These are phyloP conservation scores for Psylliodes chrysocephalus DNA, from an alignment of 2,888 invertebrate species.

Conservation along the genomic window DNA sequence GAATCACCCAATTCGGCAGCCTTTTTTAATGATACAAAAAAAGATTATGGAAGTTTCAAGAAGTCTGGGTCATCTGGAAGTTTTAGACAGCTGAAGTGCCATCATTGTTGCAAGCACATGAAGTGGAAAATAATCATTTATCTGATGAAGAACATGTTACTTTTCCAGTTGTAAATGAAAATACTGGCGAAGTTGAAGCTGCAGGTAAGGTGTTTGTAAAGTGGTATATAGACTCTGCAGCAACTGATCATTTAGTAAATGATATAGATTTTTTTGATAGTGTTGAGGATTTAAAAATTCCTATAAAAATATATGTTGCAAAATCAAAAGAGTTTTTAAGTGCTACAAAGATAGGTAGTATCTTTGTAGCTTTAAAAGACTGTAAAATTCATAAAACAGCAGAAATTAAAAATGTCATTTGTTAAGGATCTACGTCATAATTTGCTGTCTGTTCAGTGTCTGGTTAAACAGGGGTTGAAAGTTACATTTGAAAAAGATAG, in stretches of 20 bases:
- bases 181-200: not conserved
- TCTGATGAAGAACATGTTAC: slow-evolving; percentile 11
- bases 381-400: slow-evolving; percentile 5
- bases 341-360: slow-evolving; percentile 2
- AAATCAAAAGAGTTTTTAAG: slow-evolving; percentile 1
- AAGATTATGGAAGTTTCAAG: slow-evolving; percentile 3
- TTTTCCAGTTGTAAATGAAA: slow-evolving; percentile 1
- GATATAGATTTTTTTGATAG: not conserved
- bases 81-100: slow-evolving; percentile 4
- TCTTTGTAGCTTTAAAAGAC: not conserved
- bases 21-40: not conserved
- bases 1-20: not conserved
- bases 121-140: not conserved
- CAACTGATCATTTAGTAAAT: slow-evolving; percentile 10
- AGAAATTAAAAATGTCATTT: not conserved
- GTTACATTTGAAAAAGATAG: too few species aligned
- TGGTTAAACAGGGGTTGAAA: too few species aligned
- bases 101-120: slow-evolving; percentile 18
- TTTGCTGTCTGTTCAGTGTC: too few species aligned
- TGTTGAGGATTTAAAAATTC: not conserved
- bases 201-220: not conserved
- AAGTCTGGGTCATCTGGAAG: not conserved
- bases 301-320: slow-evolving; percentile 9
- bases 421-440: slow-evolving; percentile 3
- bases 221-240: slow-evolving; percentile 3